These are phyloP conservation scores for Scolanthus callimorphus DNA, from an alignment of 92 coral and sea anemone species.

Conservation along the genomic window DNA sequence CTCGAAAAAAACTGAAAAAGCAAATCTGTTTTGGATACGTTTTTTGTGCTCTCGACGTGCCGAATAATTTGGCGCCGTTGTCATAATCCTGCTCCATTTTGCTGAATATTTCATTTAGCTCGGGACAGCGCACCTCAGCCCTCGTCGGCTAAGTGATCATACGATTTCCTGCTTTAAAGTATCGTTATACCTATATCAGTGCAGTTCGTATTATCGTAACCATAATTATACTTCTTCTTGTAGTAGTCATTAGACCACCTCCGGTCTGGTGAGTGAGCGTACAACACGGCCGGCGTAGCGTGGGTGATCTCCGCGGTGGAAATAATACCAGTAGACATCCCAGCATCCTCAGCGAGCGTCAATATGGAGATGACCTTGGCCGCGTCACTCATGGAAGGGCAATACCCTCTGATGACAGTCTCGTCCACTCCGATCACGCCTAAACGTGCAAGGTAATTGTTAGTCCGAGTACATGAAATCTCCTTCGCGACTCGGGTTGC, in stretches of 20 bases:
- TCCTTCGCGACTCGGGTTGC: no score
- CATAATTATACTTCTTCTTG: slow-evolving; percentile 4
- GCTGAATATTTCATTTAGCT: no score
- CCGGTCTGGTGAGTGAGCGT: slow-evolving; percentile 61
- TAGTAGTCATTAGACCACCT: slow-evolving; percentile 76
- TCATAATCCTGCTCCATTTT: no score
- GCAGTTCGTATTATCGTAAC: slow-evolving; percentile 66
- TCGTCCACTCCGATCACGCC: slow-evolving; percentile 82
- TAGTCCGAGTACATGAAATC: neutral
- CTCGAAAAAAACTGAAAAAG: no score
- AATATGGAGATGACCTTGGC: slow-evolving; percentile 78
- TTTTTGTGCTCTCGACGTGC: no score
- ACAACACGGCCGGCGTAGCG: slow-evolving; percentile 79
- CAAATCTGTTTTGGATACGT: no score
- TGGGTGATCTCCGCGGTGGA: slow-evolving; percentile 83
- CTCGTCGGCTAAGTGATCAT: no score
- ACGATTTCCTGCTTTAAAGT: no score
- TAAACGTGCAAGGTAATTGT: no score
- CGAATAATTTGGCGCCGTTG: no score
- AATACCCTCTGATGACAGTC: slow-evolving; percentile 51
- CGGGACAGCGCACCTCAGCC: no score
- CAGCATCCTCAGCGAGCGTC: slow-evolving; percentile 78
- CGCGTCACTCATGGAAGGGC: slow-evolving; percentile 41
- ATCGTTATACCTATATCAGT: slow-evolving; percentile 82
- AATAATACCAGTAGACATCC: slow-evolving; percentile 87